Percentiles rank a stretch among this genome's conserved stretches.
Conservation (phyloP, 35 echinoderm and acorn worm genomes). For the Holothuria glaberrima region DNA sequence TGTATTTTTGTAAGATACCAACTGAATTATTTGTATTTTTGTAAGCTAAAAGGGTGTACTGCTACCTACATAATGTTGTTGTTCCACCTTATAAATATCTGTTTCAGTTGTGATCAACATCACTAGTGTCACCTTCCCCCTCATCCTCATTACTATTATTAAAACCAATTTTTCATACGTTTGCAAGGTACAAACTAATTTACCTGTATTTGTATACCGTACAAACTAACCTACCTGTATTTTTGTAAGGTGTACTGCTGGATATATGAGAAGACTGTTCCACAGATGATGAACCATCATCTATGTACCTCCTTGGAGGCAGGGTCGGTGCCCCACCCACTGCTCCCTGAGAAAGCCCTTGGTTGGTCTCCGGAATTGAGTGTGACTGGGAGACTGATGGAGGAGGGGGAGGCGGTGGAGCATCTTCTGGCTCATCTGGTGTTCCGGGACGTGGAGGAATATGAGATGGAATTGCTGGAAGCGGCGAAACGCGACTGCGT, state of each 20-base stretch:
- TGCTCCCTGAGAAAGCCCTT: constrained; percentile 32
- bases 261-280: background rate
- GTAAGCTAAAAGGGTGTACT: too few relatives aligned
- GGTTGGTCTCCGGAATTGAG: constrained; percentile 23
- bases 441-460: constrained; percentile 22
- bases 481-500: background rate
- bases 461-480: constrained; percentile 17
- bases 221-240: constrained; percentile 24
- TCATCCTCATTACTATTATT: too few relatives aligned
- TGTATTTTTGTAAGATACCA: too few relatives aligned
- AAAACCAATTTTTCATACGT: too few relatives aligned
- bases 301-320: constrained; percentile 73
- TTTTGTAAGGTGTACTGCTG: constrained; percentile 49
- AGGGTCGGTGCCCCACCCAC: constrained; percentile 53
- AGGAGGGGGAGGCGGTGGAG: constrained; percentile 44
- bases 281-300: constrained; percentile 22
- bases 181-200: too few relatives aligned
- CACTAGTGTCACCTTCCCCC: too few relatives aligned
- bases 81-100: too few relatives aligned
- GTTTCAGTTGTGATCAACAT: too few relatives aligned
- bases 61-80: too few relatives aligned
- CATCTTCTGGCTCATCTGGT: constrained; percentile 4
- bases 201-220: too few relatives aligned
- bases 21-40: too few relatives aligned
- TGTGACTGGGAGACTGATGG: constrained; percentile 2